Percentiles rank a stretch among this genome's conserved stretches.
Conservation (phyloP, 2,797 vertebrate genomes). For the Anas capensis region DNA sequence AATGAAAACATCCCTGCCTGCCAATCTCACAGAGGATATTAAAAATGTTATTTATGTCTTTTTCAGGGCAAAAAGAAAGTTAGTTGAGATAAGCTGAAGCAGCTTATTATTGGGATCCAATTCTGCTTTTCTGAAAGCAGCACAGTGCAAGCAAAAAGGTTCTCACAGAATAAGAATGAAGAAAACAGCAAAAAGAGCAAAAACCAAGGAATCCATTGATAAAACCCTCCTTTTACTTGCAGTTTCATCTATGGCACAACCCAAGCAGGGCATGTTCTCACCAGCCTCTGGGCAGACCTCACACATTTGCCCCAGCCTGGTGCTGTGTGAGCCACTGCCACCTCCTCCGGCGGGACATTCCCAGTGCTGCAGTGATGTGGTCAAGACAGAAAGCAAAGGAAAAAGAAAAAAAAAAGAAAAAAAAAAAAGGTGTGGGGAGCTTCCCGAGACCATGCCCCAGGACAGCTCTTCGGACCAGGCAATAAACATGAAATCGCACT, state of each 20-base stretch:
- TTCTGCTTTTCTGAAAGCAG: not conserved
- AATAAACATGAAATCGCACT: not conserved
- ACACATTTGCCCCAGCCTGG: accelerated
- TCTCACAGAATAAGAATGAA: not conserved
- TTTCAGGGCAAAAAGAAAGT: not conserved
- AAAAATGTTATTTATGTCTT: not conserved
- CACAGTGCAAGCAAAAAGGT: not conserved
- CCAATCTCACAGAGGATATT: not conserved
- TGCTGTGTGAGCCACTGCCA: accelerated
- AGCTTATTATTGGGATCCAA: not conserved
- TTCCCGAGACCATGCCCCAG: not conserved
- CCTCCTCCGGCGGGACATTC: not conserved
- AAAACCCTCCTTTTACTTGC: not conserved
- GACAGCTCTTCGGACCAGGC: accelerated
- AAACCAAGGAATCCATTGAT: not conserved
- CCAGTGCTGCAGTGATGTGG: not conserved
- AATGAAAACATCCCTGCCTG: not conserved
- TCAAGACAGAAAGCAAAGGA: not conserved
- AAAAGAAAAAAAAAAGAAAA: not conserved
- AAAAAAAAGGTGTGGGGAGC: not conserved
- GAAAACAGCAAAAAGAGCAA: not conserved
- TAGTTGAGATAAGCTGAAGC: not conserved
- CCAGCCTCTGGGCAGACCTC: not conserved
- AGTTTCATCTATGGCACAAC: not conserved
- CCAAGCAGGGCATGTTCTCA: not conserved